Percentiles rank a stretch among this genome's conserved stretches.
Evolutionary conservation across 2,888 invertebrate genomes (phyloP).

Genomic region (Drosophila niveifrons): DNA sequence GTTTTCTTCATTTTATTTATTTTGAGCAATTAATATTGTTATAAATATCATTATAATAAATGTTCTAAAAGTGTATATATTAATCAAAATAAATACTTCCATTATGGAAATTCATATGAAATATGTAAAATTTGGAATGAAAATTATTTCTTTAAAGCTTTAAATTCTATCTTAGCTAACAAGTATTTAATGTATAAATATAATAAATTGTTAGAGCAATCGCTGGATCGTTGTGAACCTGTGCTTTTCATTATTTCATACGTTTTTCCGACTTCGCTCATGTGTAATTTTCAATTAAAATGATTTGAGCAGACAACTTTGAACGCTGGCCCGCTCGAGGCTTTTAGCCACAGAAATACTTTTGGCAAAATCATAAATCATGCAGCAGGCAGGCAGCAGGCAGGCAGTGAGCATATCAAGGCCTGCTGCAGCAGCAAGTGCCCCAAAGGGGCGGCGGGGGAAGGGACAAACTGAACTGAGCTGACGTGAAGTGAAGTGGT

Average conservation of each 20-base stretch:
- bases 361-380: constrained; percentile 78
- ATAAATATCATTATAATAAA: too few species aligned
- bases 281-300: constrained; percentile 84
- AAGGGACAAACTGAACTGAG: too few species aligned
- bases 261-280: constrained; percentile 72
- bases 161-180: too few species aligned
- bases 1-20: too few species aligned
- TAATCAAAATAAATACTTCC: too few species aligned
- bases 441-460: neutral
- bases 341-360: constrained; percentile 72
- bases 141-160: too few species aligned
- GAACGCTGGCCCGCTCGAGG: constrained; percentile 60
- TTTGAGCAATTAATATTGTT: too few species aligned
- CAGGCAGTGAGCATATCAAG: neutral
- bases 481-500: neutral
- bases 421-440: neutral
- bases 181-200: too few species aligned
- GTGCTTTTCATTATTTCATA: constrained; percentile 29
- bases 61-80: too few species aligned
- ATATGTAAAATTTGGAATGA: too few species aligned
- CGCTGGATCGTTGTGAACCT: neutral
- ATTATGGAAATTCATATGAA: too few species aligned
- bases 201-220: constrained; percentile 28
- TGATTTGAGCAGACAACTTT: constrained; percentile 79
- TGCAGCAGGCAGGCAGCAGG: constrained; percentile 63